These are phyloP conservation scores for Toxonevra muliebris DNA, from an alignment of 2,888 invertebrate genomes.

Conservation along the genomic window DNA sequence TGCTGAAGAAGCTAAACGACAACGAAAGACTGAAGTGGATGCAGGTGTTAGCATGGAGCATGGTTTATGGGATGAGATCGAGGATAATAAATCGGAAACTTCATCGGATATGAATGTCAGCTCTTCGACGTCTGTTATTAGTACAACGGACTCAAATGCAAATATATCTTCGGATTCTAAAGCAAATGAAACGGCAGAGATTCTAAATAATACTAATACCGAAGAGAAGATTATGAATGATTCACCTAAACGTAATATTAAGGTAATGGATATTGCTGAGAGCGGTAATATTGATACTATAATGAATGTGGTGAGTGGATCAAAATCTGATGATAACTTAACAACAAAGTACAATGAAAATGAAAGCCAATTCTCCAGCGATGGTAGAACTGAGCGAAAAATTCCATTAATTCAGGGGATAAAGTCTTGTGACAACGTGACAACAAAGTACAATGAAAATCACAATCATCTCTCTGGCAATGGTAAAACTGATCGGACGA, in stretches of 20 bases:
- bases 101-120: constrained; percentile 38
- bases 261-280: constrained; percentile 28
- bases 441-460: neutral
- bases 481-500: neutral
- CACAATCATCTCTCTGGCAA: neutral
- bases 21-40: constrained; percentile 34
- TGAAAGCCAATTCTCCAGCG: neutral
- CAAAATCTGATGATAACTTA: neutral
- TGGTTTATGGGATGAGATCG: constrained; percentile 43
- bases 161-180: constrained; percentile 32
- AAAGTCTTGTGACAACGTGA: neutral
- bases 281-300: constrained; percentile 27
- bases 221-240: constrained; percentile 31
- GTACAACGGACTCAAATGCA: constrained; percentile 41
- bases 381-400: neutral
- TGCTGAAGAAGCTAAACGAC: constrained; percentile 31
- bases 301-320: constrained; percentile 13
- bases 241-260: constrained; percentile 8
- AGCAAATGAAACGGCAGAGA: constrained; percentile 31
- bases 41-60: constrained; percentile 34
- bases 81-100: constrained; percentile 33
- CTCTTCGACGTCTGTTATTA: constrained; percentile 36
- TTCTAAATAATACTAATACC: constrained; percentile 21
- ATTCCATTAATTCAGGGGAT: constrained; percentile 19
- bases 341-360: too few relatives aligned